Evolutionary conservation across 2,113 vertebrate species (phyloP).

Genomic region (Megaceryle torquata): DNA sequence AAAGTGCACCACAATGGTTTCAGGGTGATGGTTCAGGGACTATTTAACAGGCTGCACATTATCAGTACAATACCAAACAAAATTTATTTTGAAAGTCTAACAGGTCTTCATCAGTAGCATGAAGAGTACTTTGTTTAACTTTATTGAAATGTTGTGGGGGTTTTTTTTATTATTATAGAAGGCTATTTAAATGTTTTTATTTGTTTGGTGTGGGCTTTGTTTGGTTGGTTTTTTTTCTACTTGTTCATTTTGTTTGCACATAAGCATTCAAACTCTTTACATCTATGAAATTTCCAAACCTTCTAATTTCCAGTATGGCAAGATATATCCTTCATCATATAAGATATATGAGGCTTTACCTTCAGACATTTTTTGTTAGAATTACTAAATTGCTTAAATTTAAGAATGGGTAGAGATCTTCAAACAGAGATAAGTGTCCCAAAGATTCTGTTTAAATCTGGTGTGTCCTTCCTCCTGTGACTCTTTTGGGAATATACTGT

Average conservation of each 20-base stretch:
- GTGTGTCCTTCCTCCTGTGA: not conserved
- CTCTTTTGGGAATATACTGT: accelerated
- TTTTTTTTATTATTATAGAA: not conserved
- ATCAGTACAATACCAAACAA: not conserved
- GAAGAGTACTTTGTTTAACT: conserved; percentile 38
- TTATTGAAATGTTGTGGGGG: not conserved
- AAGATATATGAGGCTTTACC: not conserved
- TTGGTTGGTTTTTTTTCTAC: too few species aligned
- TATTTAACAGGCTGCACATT: not conserved
- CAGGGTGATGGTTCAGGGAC: not conserved
- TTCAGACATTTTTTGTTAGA: not conserved
- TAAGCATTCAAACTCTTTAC: not conserved
- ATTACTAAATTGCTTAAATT: not conserved
- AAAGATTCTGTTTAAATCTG: not conserved
- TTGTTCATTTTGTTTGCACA: not conserved
- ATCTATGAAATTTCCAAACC: not conserved
- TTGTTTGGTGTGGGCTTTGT: not conserved
- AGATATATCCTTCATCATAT: not conserved
- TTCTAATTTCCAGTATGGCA: not conserved
- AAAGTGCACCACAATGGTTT: conserved; percentile 43
- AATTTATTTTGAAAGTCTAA: not conserved
- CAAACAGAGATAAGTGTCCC: not conserved
- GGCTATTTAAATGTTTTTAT: not conserved
- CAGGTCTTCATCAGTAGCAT: not conserved
- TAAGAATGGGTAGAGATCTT: not conserved